phyloP scores from a whole-genome alignment of 2,113 vertebrate species.

The Helogale parvula region DNA sequence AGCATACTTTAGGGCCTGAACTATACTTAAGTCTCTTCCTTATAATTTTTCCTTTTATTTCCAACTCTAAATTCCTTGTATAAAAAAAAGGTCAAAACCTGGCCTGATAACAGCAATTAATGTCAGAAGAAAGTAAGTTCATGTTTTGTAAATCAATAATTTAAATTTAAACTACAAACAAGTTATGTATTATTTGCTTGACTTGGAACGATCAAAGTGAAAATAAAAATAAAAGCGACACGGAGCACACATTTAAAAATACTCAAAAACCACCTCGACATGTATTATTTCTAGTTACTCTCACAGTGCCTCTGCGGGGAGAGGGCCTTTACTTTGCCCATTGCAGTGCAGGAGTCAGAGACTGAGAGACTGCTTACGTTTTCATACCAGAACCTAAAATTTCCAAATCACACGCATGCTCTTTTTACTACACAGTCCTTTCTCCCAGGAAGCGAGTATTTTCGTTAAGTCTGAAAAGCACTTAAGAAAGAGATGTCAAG shows the following conservation, averaged over 20 bases:
- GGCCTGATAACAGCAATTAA: conserved; percentile 3
- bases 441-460: background rate
- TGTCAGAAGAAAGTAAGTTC: background rate
- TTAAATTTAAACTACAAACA: conserved; percentile 38
- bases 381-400: background rate
- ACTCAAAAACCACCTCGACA: background rate
- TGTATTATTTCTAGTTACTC: background rate
- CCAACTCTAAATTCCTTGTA: conserved; percentile 3
- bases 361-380: background rate
- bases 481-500: background rate
- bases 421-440: background rate
- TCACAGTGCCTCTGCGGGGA: background rate
- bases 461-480: background rate
- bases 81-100: conserved; percentile 21
- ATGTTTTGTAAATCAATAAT: conserved; percentile 39
- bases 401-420: fast-evolving
- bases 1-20: conserved; percentile 58
- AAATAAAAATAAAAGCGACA: conserved; percentile 12
- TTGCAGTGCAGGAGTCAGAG: background rate
- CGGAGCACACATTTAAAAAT: background rate
- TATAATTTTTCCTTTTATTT: conserved; percentile 65
- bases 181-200: background rate
- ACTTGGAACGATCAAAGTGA: conserved; percentile 9
- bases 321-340: background rate
- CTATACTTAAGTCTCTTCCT: conserved; percentile 49